Evolutionary conservation across 2,113 vertebrate genomes (phyloP), one percentile per base, ranked within the genome.

Genomic region (Asarcornis scutulata): DNA sequence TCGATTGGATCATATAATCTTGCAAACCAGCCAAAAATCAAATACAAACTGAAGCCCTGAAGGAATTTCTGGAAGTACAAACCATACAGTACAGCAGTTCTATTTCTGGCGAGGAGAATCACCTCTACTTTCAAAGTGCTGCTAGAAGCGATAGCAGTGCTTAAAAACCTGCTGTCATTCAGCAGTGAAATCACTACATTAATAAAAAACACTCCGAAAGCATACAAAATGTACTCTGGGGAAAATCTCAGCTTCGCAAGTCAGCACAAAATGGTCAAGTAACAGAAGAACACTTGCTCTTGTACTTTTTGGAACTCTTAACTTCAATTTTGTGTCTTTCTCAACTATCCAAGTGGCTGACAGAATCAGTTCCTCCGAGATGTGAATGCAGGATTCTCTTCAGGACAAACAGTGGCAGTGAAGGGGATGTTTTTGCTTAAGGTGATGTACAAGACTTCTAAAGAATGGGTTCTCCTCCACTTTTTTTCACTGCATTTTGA

Each of bases 1-100:
- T 96, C 58, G 0, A 90, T 44, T 85, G 84, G 86, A 96, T 92
- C 62, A 76, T 58, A 23, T 88, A 91, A 75, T 85, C 88, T 73
- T 96, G 82, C 80, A 96, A 91, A 73, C 56, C 64, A 87, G 96
- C 71, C 93, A 96, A 97, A 83, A 96, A 71, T 68, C 82, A 94
- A 96, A 91, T n/a, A 91, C 60, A 86, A 94, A 95, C 90, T 91
- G 79, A 90, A 96, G 86, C 67, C 81, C 60, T 56, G 56, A 95
- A 96, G 93, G 83, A 96, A 95, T 74, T 96, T 91, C 60, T 95
- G 75, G 50, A 96, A 92, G 83, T 89, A 95, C 17, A 94, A 96
- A 83, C 48, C 60, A 83, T 58, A 48, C 13, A 55, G 76, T 22
- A 67, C 40, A 84, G 66, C 40, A 79, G 18, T 36, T 92, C 79